Evolutionary conservation across 2,113 vertebrate genomes (phyloP).

Genomic region (Alosa alosa): DNA sequence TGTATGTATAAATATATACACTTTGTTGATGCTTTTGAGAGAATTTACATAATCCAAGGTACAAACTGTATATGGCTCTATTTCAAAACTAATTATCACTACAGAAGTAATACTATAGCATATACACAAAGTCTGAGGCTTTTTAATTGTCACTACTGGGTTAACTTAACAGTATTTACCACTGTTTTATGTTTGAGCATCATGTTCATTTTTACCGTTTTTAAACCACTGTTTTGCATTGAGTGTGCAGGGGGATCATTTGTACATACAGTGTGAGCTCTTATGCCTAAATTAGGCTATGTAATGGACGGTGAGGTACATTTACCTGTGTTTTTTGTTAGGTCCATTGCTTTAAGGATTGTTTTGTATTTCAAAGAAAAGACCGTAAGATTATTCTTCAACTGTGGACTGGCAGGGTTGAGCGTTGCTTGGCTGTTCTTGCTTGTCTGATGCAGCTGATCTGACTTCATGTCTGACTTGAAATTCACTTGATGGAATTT

Average conservation of each 20-base stretch:
- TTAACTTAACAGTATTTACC: conserved; percentile 1
- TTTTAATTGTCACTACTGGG: conserved; percentile 13
- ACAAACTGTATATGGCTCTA: conserved; percentile 63
- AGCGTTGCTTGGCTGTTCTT: not conserved
- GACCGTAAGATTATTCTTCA: not conserved
- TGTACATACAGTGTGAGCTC: conserved; percentile 29
- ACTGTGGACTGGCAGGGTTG: not conserved
- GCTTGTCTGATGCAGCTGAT: not conserved
- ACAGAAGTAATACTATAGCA: conserved; percentile 21
- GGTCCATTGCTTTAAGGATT: conserved; percentile 12
- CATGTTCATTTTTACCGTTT: conserved; percentile 35
- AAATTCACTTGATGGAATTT: not conserved
- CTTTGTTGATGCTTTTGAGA: conserved; percentile 59
- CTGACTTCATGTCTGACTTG: conserved; percentile 15
- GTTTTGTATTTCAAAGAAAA: conserved; percentile 7
- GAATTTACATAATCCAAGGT: conserved; percentile 56
- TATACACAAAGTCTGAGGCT: conserved; percentile 18
- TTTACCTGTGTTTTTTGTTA: conserved; percentile 32
- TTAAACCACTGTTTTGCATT: conserved; percentile 37
- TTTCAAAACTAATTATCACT: conserved; percentile 59
- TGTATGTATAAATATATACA: conserved; percentile 54
- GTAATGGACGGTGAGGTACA: conserved; percentile 23
- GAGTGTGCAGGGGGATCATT: conserved; percentile 9
- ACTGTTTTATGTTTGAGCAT: conserved; percentile 56
- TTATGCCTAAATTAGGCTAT: conserved; percentile 45